Evolutionary conservation across 2,113 vertebrate species (phyloP).

Genomic region (Campylomormyrus tamandua): DNA sequence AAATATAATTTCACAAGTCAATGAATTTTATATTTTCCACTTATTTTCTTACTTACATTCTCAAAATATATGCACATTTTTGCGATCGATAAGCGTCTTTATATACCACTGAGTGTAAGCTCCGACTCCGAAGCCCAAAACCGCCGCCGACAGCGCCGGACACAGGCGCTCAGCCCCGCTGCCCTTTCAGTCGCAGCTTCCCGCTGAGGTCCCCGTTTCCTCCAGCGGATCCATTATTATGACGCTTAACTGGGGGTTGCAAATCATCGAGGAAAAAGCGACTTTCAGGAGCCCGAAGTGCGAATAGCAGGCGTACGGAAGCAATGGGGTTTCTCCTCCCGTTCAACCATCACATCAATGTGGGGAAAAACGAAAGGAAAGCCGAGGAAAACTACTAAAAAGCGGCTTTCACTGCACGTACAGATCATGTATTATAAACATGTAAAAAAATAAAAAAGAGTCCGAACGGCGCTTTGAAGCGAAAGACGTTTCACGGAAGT

Average conservation of each 20-base stretch:
- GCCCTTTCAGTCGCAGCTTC: background rate
- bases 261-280: background rate
- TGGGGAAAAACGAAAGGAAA: background rate
- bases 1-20: background rate
- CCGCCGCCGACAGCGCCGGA: background rate
- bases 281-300: background rate
- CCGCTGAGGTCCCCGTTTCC: background rate
- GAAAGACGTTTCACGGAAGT: background rate
- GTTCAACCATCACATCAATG: background rate
- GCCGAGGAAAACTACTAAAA: background rate
- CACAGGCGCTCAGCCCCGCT: background rate
- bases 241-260: background rate
- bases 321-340: background rate
- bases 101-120: background rate
- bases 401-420: background rate
- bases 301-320: background rate
- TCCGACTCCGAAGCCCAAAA: background rate
- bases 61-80: background rate
- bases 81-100: background rate
- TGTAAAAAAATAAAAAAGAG: background rate
- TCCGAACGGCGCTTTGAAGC: background rate
- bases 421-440: background rate
- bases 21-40: background rate
- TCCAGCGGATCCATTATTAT: slow-evolving; percentile 8
- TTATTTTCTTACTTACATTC: background rate